Evolutionary conservation across 2,888 invertebrate species (phyloP).

Genomic region (Erebia ligea): DNA sequence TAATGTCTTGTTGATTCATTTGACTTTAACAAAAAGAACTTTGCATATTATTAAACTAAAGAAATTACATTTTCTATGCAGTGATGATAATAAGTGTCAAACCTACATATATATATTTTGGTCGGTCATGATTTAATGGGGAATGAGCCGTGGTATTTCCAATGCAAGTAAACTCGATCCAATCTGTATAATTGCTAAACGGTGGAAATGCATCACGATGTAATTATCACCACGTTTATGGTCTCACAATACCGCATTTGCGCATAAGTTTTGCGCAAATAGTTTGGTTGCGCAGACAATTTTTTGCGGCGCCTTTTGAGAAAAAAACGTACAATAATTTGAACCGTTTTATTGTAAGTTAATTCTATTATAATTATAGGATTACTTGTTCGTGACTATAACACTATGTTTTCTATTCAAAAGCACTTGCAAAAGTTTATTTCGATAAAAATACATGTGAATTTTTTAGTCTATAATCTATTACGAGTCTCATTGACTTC

Average conservation of each 20-base stretch:
- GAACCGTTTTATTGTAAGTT: slow-evolving; percentile 2
- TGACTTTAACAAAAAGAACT: too few species aligned
- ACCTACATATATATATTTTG: too few species aligned
- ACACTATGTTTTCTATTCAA: background rate
- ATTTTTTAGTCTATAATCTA: too few species aligned
- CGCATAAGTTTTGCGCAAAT: slow-evolving; percentile 6
- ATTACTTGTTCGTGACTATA: background rate
- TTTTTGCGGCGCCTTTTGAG: background rate
- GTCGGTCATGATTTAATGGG: too few species aligned
- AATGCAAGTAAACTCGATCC: background rate
- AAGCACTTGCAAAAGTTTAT: too few species aligned
- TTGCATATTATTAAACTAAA: too few species aligned
- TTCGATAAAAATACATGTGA: too few species aligned
- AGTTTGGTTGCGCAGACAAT: background rate
- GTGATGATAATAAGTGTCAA: too few species aligned
- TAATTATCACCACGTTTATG: slow-evolving; percentile 32
- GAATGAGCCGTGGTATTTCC: too few species aligned
- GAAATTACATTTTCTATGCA: too few species aligned
- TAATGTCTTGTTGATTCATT: too few species aligned
- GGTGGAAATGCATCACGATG: background rate
- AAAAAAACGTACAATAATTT: background rate
- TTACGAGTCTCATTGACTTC: too few species aligned
- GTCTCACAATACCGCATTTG: slow-evolving; percentile 4
- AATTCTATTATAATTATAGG: slow-evolving; percentile 3
- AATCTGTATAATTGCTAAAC: background rate